These are phyloP conservation scores for Pomatostomus ruficeps DNA, from an alignment of 2,113 vertebrate genomes.

Conservation along the genomic window DNA sequence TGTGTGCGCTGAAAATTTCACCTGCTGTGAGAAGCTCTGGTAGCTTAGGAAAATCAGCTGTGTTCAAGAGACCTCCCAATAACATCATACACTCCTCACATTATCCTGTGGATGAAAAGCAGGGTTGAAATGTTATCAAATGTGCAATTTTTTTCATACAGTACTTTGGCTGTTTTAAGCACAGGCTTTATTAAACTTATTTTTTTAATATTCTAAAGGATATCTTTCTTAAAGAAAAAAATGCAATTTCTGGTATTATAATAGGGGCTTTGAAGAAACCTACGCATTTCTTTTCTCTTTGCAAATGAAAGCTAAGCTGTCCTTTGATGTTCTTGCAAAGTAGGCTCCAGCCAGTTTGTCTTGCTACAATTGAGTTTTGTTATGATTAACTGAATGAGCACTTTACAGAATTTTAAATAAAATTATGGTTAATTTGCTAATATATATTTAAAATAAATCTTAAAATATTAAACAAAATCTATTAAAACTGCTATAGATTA, in stretches of 20 bases:
- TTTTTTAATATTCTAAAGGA: slow-evolving; percentile 65
- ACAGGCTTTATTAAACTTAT: slow-evolving; percentile 63
- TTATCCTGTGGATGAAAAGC: slow-evolving; percentile 49
- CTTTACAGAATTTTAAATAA: slow-evolving; percentile 50
- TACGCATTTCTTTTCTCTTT: slow-evolving; percentile 32
- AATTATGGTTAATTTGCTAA: slow-evolving; percentile 7
- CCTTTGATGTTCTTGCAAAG: slow-evolving; percentile 13
- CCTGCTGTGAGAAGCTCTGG: not conserved
- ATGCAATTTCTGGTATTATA: slow-evolving; percentile 53
- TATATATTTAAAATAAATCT: slow-evolving; percentile 49
- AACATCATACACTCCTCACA: not conserved
- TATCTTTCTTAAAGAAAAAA: slow-evolving; percentile 63
- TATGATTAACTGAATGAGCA: slow-evolving; percentile 36
- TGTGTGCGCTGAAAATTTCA: not conserved
- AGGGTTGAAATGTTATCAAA: slow-evolving; percentile 55
- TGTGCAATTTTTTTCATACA: slow-evolving; percentile 52
- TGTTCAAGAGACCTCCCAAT: not conserved
- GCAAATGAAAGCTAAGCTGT: slow-evolving; percentile 53
- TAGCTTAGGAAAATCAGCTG: slow-evolving; percentile 17
- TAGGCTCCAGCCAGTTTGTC: slow-evolving; percentile 28
- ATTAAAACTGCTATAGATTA: slow-evolving; percentile 15
- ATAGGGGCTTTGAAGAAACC: slow-evolving; percentile 46
- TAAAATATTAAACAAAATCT: slow-evolving; percentile 12
- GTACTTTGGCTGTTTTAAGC: slow-evolving; percentile 63
- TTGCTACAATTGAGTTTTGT: slow-evolving; percentile 35